Percentiles rank a stretch among this genome's conserved stretches.
phyloP scores from a whole-genome alignment of 2,797 vertebrate species.

The Lycodopsis pacificus region DNA sequence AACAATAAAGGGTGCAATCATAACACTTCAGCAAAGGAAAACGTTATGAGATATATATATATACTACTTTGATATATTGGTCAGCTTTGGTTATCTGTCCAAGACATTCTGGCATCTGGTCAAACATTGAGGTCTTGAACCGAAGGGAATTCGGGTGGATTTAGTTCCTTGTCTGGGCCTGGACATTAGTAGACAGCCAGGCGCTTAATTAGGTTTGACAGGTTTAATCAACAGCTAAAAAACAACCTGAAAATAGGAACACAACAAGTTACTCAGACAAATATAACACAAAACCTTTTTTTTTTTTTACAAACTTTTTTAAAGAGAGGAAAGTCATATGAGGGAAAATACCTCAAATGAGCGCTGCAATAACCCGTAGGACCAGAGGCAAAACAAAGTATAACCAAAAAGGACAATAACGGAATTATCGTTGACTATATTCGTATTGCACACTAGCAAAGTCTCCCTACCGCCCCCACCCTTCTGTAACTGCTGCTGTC shows the following conservation, averaged over 20 bases:
- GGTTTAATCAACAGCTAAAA: not conserved
- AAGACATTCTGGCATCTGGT: not conserved
- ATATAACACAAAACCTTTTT: not conserved
- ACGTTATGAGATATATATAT: not conserved
- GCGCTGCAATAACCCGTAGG: not conserved
- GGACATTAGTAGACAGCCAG: not conserved
- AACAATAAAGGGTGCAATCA: not conserved
- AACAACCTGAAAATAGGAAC: not conserved
- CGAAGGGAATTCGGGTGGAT: not conserved
- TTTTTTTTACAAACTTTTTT: not conserved
- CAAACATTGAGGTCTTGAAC: slow-evolving; percentile 3
- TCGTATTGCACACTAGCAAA: not conserved
- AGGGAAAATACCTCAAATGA: not conserved
- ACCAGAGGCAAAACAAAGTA: not conserved
- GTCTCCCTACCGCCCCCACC: not conserved
- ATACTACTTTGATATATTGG: not conserved
- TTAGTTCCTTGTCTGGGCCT: not conserved
- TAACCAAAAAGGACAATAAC: not conserved
- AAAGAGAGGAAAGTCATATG: not conserved
- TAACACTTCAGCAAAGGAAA: not conserved
- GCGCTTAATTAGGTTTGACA: slow-evolving; percentile 14
- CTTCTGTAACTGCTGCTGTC: slow-evolving; percentile 24
- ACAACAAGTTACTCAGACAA: not conserved
- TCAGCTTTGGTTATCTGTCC: not conserved
- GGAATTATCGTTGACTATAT: not conserved